These are phyloP conservation scores for Gastracanthus pulcherrimus DNA, from an alignment of 2,888 invertebrate species.

Conservation along the genomic window DNA sequence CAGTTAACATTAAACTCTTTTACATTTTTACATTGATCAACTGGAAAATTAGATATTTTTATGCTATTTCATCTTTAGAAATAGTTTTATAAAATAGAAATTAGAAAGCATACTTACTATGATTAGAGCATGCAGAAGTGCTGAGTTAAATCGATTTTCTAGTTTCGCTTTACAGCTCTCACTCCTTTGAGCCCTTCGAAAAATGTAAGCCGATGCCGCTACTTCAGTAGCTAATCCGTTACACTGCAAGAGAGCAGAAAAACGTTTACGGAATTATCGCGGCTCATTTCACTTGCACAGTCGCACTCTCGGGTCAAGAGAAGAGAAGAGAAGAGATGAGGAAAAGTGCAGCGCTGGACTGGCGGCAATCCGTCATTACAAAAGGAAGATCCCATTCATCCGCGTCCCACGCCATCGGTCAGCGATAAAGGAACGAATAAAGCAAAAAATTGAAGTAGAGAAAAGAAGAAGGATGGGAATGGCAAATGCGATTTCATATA, in stretches of 20 bases:
- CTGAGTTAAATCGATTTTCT: conserved; percentile 17
- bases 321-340: no score
- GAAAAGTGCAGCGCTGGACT: conserved; percentile 4
- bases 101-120: no score
- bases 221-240: background rate
- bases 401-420: conserved; percentile 2
- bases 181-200: conserved; percentile 30
- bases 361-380: conserved; percentile 26
- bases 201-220: background rate
- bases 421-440: conserved; percentile 7
- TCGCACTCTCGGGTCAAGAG: background rate
- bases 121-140: background rate
- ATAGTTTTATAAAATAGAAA: no score
- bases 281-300: conserved; percentile 47
- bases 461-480: conserved; percentile 26
- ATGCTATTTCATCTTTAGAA: no score
- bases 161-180: background rate
- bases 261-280: conserved; percentile 40
- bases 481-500: conserved; percentile 22
- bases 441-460: background rate
- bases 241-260: background rate
- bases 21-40: no score
- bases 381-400: conserved; percentile 3
- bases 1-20: no score
- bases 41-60: no score